Base-by-base conservation (phyloP, 2,888 invertebrate genomes). In the Hoplodrina blanda region DNA sequence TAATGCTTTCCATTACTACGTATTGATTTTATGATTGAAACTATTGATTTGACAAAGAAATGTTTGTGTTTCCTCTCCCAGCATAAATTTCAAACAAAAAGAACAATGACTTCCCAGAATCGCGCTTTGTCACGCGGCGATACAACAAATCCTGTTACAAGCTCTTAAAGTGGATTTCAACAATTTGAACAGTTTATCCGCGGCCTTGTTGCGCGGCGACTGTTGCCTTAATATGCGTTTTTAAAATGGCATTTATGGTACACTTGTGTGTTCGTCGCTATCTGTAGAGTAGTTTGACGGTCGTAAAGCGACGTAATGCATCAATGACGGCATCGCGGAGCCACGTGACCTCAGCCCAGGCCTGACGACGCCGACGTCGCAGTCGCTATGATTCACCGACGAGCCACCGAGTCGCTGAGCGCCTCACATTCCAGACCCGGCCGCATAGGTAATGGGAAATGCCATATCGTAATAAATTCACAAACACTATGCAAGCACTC, bases 391-490 rank as follows among this genome's bases (percentile, higher is more conserved):
- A 95, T 92, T 95, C 95, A 95, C 91, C 89, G 79, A 44, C 71
- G 70, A 62, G 49, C 69, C 63, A 60, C 66, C 85, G 87, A 77
- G 57, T 64, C 86, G 88, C 75, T 85, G 85, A 67, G 78, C 85
- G 88, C 86, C 86, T 89, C 89, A 89, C 91, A 94, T 94, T 93
- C 94, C 93, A 84, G 76, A 86, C 87, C 77, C 88, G 81, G 88
- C 89, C 90, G 91, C 92, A 92, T 92, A 93, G 92, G 87, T 91
- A 94, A 95, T 94, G 91, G 92, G 91, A 93, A 94, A 94, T 94
- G 89, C 93, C 93, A 90, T 89, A 89, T 89, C 87, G 88, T 89
- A 89, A 92, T 92, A 91, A 92, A 91, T 92, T 90, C 84, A 85
- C 87, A 81, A 90, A 88, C 83, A 84, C 88, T 88, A 88, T 89